Evolutionary conservation across 53 echinoderm and acorn worm genomes (phyloP), one percentile per base, ranked within the genome.

Genomic region (Temnopleurus reevesii): DNA sequence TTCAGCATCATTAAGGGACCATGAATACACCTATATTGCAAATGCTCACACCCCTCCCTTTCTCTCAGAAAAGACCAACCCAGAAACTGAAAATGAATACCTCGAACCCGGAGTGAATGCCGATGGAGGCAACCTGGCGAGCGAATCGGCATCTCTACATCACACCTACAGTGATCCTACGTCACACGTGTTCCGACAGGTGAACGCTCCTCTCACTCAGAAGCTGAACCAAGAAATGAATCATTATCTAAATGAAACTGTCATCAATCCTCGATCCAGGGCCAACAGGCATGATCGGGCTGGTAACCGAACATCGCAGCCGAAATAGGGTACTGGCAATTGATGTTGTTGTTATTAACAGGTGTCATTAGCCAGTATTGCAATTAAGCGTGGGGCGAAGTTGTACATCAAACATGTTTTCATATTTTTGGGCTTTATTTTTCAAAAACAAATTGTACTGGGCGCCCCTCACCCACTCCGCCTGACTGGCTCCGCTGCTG

Each of bases 31-130:
- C 8, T 71, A 71, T 15, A 71, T 71, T 8, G 71, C 36, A 9
- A 71, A 30, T 41, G 71, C 71, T 9, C 71, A 71, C 1, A 38
- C 71, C 43, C 71, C 71, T n/a, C 71, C 71, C 23, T 71, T 71
- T 71, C 41, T 71, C 10, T 19, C 71, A 36, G 71, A 41, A 21
- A 71, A n/a, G 29, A 61, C 30, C 21, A 38, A 41, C 71, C 33
- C 2, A 38, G 13, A 31, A 38, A 8, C 41, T 12, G 41, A 8
- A 9, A 38, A 41, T 41, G 71, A 71, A 41, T 21, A n/a, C 41
- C 71, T 41, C 36, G 26, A 4, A 58, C 25, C 58, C 58, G 58
- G 27, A 26, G 58, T 8, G 0, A 58, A 1, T 7, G 27, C 58
- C 7, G 58, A 8, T 28, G 3, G 58, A 7, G 21, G 58, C 8